Percentiles rank a stretch among this genome's conserved stretches.
These are phyloP conservation scores for Lanistes nyassanus DNA, from an alignment of 1,140 invertebrate species.

Conservation along the genomic window DNA sequence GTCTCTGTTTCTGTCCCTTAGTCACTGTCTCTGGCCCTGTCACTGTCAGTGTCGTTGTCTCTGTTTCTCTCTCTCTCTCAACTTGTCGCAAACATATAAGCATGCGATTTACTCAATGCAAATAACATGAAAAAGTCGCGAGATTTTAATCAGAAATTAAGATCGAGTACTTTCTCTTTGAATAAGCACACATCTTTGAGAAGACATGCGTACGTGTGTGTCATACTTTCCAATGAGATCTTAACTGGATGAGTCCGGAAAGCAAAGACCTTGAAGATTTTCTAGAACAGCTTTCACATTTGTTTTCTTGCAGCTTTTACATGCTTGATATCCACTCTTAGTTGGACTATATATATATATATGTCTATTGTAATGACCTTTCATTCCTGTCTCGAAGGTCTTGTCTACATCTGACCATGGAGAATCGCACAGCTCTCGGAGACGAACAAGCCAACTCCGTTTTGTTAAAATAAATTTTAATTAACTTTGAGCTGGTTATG, in stretches of 20 bases:
- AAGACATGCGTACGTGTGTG: background rate
- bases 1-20: background rate
- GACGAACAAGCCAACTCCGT: no score
- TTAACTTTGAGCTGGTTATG: no score
- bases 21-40: background rate
- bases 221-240: background rate
- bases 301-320: background rate
- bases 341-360: no score
- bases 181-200: background rate
- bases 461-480: no score
- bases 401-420: no score
- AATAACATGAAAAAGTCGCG: background rate
- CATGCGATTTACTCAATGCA: background rate
- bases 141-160: background rate
- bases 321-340: background rate
- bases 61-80: background rate
- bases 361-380: background rate
- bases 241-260: no score
- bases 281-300: background rate
- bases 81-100: background rate
- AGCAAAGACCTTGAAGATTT: background rate
- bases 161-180: no score
- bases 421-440: no score
- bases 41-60: background rate
- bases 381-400: no score